A percentile compares a stretch with the other conserved stretches of the same genome.
Evolutionary conservation across 2,888 invertebrate genomes (phyloP).

Genomic region (Aproaerema taeniolella): DNA sequence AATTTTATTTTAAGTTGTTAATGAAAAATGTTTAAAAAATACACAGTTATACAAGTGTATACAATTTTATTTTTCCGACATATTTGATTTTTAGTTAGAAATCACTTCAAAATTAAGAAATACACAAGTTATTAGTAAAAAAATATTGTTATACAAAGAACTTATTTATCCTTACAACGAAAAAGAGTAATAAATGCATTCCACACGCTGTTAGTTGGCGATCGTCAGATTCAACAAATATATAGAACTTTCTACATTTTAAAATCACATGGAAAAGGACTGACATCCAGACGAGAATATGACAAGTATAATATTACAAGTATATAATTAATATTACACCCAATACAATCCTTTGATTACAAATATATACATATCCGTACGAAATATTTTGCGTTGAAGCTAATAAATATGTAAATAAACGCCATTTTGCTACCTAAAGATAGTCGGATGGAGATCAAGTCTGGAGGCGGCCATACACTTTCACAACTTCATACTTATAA

Average conservation of each 20-base stretch:
- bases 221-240: conserved; percentile 15
- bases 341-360: too few relatives aligned
- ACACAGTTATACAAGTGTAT: conserved; percentile 54
- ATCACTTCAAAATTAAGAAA: conserved; percentile 54
- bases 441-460: too few relatives aligned
- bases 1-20: too few relatives aligned
- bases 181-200: conserved; percentile 32
- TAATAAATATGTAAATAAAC: too few relatives aligned
- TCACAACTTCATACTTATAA: too few relatives aligned
- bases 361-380: too few relatives aligned
- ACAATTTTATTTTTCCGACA: conserved; percentile 69
- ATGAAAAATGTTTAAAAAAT: conserved; percentile 23
- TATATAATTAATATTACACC: too few relatives aligned
- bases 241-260: conserved; percentile 5
- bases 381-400: too few relatives aligned
- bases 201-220: conserved; percentile 34
- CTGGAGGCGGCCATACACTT: too few relatives aligned
- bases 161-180: conserved; percentile 22
- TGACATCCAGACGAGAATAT: conserved; percentile 8
- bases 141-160: conserved; percentile 61
- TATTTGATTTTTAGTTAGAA: conserved; percentile 61
- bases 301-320: too few relatives aligned
- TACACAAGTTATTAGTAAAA: conserved; percentile 68
- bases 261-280: conserved; percentile 16
- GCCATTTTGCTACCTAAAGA: too few relatives aligned